phyloP scores from a whole-genome alignment of 2,113 vertebrate genomes.

The Uropsilus gracilis region DNA sequence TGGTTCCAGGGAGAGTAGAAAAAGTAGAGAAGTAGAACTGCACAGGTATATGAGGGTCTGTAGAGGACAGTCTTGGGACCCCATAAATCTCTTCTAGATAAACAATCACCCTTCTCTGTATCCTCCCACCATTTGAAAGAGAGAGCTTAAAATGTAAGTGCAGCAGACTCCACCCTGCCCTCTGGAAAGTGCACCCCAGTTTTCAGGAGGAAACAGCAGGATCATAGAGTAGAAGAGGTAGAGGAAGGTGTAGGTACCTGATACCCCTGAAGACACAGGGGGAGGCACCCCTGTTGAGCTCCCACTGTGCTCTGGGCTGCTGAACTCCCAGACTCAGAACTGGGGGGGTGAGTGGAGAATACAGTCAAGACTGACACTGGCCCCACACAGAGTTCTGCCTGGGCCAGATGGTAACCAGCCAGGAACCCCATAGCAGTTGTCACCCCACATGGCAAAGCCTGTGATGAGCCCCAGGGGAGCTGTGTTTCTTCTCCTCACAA shows the following conservation, averaged over 20 bases:
- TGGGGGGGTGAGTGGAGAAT: neutral
- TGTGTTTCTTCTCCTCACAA: neutral
- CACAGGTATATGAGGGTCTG: accelerated
- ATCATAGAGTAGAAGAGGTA: too few relatives aligned
- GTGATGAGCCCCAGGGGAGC: neutral
- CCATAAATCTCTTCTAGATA: accelerated
- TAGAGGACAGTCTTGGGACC: accelerated
- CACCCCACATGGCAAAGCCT: neutral
- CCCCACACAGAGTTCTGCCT: neutral
- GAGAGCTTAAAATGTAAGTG: neutral
- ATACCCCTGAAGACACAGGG: neutral
- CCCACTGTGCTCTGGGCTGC: neutral
- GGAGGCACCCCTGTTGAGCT: neutral
- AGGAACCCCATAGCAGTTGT: accelerated
- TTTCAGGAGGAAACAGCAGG: neutral
- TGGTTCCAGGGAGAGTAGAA: neutral
- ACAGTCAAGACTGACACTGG: neutral
- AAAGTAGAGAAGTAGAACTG: neutral
- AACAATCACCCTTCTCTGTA: neutral
- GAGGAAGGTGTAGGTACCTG: too few relatives aligned
- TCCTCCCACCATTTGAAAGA: neutral
- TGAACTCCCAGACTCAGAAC: neutral
- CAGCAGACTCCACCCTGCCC: neutral
- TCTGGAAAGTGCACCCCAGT: neutral
- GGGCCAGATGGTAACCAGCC: neutral